phyloP scores from a whole-genome alignment of 1,140 invertebrate genomes.

The Diorhabda elongata region DNA sequence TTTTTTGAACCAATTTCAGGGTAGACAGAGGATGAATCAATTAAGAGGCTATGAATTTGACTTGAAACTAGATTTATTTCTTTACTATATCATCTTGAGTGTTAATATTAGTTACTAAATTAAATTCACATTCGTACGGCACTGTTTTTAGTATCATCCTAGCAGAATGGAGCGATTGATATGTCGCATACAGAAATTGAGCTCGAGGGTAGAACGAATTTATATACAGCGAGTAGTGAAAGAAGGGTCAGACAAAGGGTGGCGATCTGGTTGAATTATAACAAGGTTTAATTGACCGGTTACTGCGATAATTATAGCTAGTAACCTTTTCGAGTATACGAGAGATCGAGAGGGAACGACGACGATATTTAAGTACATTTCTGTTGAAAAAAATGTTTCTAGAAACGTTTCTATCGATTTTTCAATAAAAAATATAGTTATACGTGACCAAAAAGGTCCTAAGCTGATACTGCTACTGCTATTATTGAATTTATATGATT shows the following conservation, averaged over 20 bases:
- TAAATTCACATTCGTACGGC: neutral
- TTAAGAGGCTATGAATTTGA: too few species aligned
- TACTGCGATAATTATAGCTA: conserved; percentile 29
- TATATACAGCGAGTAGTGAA: neutral
- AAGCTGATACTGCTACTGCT: too few species aligned
- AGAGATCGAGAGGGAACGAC: neutral
- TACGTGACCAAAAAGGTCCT: too few species aligned
- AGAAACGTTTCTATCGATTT: too few species aligned
- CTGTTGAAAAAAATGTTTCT: too few species aligned
- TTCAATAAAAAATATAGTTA: too few species aligned
- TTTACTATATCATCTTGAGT: too few species aligned
- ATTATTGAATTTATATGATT: too few species aligned
- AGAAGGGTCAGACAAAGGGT: conserved; percentile 19
- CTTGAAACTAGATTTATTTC: too few species aligned
- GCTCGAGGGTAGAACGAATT: conserved; percentile 11
- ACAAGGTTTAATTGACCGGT: conserved; percentile 26
- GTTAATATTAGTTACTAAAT: too few species aligned
- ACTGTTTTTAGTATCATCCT: neutral
- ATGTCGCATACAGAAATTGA: conserved; percentile 6
- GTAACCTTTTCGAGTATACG: conserved; percentile 27
- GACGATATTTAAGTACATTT: neutral
- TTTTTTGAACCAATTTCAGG: too few species aligned
- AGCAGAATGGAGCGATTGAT: conserved; percentile 6
- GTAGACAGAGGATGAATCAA: too few species aligned
- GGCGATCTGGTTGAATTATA: conserved; percentile 22